phyloP scores from a whole-genome alignment of 2,113 vertebrate genomes.

The Anhinga anhinga region DNA sequence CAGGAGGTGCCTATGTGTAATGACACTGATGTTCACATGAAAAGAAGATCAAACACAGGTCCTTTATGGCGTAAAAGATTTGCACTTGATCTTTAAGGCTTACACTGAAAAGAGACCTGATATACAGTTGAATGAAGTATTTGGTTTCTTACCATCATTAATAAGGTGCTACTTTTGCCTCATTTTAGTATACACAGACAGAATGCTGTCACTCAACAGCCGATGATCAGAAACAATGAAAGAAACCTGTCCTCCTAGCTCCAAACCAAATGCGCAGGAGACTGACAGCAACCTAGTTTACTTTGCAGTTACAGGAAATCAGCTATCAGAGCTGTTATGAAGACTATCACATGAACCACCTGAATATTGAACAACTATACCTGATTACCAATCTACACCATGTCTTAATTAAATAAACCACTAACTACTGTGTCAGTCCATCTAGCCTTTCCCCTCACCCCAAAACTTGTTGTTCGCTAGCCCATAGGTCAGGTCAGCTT shows the following conservation, averaged over 20 bases:
- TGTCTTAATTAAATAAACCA: background rate
- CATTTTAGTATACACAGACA: background rate
- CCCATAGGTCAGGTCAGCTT: background rate
- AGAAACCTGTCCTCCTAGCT: background rate
- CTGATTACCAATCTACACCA: background rate
- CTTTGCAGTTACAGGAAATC: background rate
- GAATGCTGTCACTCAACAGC: background rate
- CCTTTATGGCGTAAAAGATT: background rate
- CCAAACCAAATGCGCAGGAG: background rate
- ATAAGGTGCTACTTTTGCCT: background rate
- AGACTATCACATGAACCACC: rapidly evolving
- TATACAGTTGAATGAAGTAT: rapidly evolving
- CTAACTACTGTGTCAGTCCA: rapidly evolving
- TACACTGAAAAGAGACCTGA: background rate
- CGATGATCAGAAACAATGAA: background rate
- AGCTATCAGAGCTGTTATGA: rapidly evolving
- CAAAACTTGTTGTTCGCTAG: background rate
- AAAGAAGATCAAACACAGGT: background rate
- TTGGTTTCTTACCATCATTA: background rate
- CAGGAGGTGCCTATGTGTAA: background rate
- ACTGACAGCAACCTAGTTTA: rapidly evolving
- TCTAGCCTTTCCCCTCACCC: background rate
- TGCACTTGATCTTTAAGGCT: background rate
- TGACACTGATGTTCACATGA: background rate
- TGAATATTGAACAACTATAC: rapidly evolving